Base-by-base conservation (phyloP, 1,140 invertebrate species). In the Myzus persicae region DNA sequence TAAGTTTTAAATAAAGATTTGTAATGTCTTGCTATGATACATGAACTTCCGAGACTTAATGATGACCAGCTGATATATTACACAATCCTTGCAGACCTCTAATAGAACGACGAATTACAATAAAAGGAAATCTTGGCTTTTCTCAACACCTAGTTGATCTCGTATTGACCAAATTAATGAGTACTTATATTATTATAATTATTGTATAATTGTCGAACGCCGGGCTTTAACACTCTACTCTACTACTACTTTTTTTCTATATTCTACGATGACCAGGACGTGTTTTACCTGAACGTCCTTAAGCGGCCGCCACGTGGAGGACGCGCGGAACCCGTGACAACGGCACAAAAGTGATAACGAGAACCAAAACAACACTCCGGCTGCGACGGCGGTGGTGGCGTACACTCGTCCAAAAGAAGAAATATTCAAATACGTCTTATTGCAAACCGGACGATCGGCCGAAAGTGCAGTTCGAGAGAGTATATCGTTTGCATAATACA, bases 201-300 rank as follows among this genome's bases (percentile, higher is more conserved):
- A 51, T 51, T 46, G 11, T 38, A 38, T n/a, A n/a, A 5, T 82
- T 82, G 1, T 18, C n/a, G 6, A 24, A 82, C 36, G 7, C 18
- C 38, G 20, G 8, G n/a, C n/a, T 44, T 44, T 38, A 81, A 81
- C n/a, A 81, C 6, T 81, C 18, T 38, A 82, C 40, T 38, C 59
- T 67, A 67, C 59, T 67, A 4, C 59, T 67, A 67, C 59, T 67
- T 67, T n/a, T n/a, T 67, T 67, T n/a, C 20, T 22, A 67, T 67
- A 67, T 67, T 67, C 59, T 67, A 67, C 31, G 31, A 67, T 67
- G 81, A 38, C 81, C 40, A 2, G 26, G 82, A 42, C 82, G 84
- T 85, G 26, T 44, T 42, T 87, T 87, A 87, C 84, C 84, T 87
- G 84, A 46, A 42, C 84, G 82, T 84, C 84, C 84, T 87, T 42